phyloP scores from a whole-genome alignment of 2,888 invertebrate species.

The Melanchra persicariae region DNA sequence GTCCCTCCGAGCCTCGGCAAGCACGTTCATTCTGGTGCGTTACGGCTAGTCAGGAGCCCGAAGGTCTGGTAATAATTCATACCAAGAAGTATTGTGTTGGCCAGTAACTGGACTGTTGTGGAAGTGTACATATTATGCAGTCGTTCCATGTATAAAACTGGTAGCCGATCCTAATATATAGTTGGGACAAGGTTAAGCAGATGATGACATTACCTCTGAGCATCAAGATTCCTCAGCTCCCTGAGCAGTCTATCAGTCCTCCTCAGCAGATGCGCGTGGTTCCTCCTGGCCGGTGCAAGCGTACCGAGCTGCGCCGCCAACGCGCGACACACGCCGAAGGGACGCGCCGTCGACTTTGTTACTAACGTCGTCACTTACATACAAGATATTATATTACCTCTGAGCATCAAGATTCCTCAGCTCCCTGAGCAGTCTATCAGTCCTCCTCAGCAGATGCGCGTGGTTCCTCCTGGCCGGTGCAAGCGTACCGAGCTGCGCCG shows the following conservation, averaged over 20 bases:
- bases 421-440: constrained; percentile 97
- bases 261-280: constrained; percentile 95
- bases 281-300: constrained; percentile 96
- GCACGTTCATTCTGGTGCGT: no score
- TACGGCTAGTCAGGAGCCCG: no score
- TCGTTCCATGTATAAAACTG: no score
- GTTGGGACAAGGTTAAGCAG: no score
- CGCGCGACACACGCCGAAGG: constrained; percentile 96
- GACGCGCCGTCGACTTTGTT: constrained; percentile 82
- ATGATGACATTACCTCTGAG: constrained; percentile 91
- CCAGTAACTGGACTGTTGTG: no score
- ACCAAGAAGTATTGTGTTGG: no score
- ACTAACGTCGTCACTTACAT: no score
- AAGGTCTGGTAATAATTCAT: no score
- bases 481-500: constrained; percentile 97
- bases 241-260: constrained; percentile 97
- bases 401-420: constrained; percentile 98
- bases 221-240: constrained; percentile 97
- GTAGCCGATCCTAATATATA: no score
- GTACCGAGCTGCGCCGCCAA: constrained; percentile 98
- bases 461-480: constrained; percentile 97
- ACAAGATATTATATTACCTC: no score
- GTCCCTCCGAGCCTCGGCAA: no score
- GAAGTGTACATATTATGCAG: no score
- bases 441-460: constrained; percentile 96